Conservation (phyloP, 1,140 invertebrate species). For the Riptortus pedestris region DNA sequence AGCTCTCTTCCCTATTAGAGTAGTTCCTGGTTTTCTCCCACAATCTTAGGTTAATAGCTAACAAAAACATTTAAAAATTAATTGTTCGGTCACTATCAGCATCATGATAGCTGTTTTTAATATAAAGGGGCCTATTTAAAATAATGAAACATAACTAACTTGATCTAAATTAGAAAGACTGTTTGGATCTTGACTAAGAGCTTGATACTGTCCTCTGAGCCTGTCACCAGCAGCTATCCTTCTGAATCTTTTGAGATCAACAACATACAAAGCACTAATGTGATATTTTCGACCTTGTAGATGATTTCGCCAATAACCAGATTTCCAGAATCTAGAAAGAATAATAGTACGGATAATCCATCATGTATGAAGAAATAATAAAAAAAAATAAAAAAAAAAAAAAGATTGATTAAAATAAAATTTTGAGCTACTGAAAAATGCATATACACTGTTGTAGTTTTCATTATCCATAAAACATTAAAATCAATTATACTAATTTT, state of each 20-base stretch:
- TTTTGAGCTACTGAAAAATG: too few species aligned
- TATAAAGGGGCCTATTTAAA: not conserved
- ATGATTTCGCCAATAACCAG: slow-evolving; percentile 97
- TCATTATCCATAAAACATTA: too few species aligned
- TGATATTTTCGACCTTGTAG: slow-evolving; percentile 91
- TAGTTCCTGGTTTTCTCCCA: not conserved
- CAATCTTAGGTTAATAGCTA: too few species aligned
- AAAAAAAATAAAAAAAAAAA: not conserved
- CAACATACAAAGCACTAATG: slow-evolving; percentile 95
- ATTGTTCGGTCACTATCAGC: too few species aligned
- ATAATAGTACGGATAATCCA: not conserved
- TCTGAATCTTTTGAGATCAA: slow-evolving; percentile 92
- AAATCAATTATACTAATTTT: too few species aligned
- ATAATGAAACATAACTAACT: slow-evolving; percentile 35
- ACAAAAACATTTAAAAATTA: too few species aligned
- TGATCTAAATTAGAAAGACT: slow-evolving; percentile 91
- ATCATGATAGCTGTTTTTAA: too few species aligned
- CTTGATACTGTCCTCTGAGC: slow-evolving; percentile 91
- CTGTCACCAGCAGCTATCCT: slow-evolving; percentile 95
- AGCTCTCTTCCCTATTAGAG: too few species aligned
- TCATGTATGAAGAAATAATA: slow-evolving; percentile 3
- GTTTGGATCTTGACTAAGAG: slow-evolving; percentile 93
- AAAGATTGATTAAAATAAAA: too few species aligned
- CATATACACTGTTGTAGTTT: too few species aligned
- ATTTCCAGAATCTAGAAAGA: slow-evolving; percentile 80